Conservation (phyloP, 1,140 invertebrate species). For the Scaptomyza hsui region DNA sequence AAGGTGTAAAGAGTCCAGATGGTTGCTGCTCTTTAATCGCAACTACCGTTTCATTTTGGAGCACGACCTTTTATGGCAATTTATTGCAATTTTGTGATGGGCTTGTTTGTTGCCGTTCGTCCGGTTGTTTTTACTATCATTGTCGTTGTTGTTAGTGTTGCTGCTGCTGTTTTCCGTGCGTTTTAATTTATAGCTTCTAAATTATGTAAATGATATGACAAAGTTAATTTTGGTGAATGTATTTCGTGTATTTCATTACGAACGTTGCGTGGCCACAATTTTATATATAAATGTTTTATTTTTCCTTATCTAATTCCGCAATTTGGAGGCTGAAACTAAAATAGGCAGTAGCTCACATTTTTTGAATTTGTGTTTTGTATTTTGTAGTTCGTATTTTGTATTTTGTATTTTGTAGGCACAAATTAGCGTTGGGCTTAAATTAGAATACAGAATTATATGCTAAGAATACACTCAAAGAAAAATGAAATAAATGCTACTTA, state of each 20-base stretch:
- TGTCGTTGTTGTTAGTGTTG: neutral
- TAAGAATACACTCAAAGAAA: conserved; percentile 9
- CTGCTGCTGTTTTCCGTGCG: conserved; percentile 45
- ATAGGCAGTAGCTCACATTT: conserved; percentile 53
- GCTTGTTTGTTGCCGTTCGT: conserved; percentile 20
- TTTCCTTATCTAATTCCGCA: conserved; percentile 32
- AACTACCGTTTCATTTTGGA: conserved; percentile 1
- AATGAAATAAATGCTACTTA: no score
- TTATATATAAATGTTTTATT: conserved; percentile 41
- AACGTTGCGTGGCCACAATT: conserved; percentile 31
- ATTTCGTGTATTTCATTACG: conserved; percentile 46
- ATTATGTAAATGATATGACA: conserved; percentile 79
- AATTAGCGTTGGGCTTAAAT: conserved; percentile 61
- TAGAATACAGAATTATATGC: conserved; percentile 46
- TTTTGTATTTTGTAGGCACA: conserved; percentile 21
- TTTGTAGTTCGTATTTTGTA: conserved; percentile 9
- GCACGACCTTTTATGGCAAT: conserved; percentile 14
- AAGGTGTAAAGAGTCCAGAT: neutral
- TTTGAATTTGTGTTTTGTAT: conserved; percentile 17
- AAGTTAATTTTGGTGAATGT: conserved; percentile 72
- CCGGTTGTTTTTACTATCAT: conserved; percentile 12
- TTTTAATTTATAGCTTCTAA: conserved; percentile 76
- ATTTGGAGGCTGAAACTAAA: conserved; percentile 44
- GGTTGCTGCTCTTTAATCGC: conserved; percentile 2
- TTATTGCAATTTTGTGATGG: conserved; percentile 33